Percentiles rank a stretch among this genome's conserved stretches.
These are phyloP conservation scores for Macrotus californicus DNA, from an alignment of 2,113 vertebrate species.

Conservation along the genomic window DNA sequence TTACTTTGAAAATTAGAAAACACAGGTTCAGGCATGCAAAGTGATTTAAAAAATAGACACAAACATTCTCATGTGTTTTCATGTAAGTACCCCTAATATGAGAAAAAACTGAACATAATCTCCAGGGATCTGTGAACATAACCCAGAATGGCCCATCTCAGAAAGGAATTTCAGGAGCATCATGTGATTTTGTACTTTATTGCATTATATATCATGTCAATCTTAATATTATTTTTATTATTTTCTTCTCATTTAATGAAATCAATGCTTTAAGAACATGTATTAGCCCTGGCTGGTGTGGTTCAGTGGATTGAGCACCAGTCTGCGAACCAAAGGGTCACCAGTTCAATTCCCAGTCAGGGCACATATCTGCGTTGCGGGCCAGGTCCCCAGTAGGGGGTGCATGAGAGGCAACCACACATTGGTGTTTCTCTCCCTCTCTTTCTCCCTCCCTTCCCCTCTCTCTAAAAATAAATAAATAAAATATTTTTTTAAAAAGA, in stretches of 20 bases:
- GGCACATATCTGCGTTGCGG: too few species aligned
- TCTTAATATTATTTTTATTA: background rate
- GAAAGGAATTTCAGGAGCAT: background rate
- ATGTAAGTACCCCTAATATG: background rate
- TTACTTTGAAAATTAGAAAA: conserved; percentile 17
- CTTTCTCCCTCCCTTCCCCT: too few species aligned
- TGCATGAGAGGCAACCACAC: too few species aligned
- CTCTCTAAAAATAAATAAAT: too few species aligned
- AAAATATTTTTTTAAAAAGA: background rate
- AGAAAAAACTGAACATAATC: background rate
- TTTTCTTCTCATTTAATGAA: background rate
- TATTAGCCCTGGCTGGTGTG: background rate
- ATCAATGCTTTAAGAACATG: background rate
- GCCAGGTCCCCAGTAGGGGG: too few species aligned
- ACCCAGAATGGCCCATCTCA: background rate
- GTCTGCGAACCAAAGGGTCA: too few species aligned
- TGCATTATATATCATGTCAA: background rate
- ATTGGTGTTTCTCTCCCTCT: too few species aligned
- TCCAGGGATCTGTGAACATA: background rate
- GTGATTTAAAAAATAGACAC: background rate
- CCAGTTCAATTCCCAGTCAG: too few species aligned
- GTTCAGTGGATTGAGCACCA: too few species aligned
- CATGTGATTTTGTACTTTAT: background rate
- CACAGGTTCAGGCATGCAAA: background rate
- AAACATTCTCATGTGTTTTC: background rate